Base-by-base conservation (phyloP, 1,140 invertebrate genomes). In the Lasioglossum albipes region DNA sequence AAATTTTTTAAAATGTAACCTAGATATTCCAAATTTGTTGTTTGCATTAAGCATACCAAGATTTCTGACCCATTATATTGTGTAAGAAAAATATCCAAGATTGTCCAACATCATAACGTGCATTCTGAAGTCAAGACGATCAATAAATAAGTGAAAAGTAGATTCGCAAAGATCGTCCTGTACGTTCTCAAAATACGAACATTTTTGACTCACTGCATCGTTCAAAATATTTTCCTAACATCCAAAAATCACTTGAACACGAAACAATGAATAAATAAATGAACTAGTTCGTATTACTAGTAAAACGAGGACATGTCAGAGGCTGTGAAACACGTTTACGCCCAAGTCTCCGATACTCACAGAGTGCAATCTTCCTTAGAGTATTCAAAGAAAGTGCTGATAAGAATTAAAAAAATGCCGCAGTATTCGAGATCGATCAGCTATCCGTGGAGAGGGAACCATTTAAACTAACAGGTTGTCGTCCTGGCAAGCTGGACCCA, bases 401-500 rank as follows among this genome's bases (percentile, higher is more conserved):
- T 27, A 68, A 42, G 31, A 54, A 13, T 57, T 20, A 59, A 59
- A 13, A 61, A 9, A 45, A 61, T 18, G 27, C 42, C 69, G 49
- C 62, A 31, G 16, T 49, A n/a, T 12, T 7, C 18, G 45, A 76
- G 66, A 72, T 59, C 42, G 41, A 59, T 41, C 45, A 27, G 66
- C 61, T 57, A 27, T 45, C 16, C 2, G 22, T 57, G 20, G 57
- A 84, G 59, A 20, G 62, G 12, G 59, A 52, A 64, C 13, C 62
- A 64, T 89, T 90, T 94, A 95, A 67, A 95, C 94, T 59, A 96
- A 93, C 70, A 96, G 94, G 84, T 96, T 96, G 81, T 96, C 94
- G 72, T 95, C 95, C 83, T 96, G 94, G 89, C 96, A 97, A 64
- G 96, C 95, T 0, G 96, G 96, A 67, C 96, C 96, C 88, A 96